These are phyloP conservation scores for Sprattus sprattus DNA, from an alignment of 2,113 vertebrate species.

Conservation along the genomic window DNA sequence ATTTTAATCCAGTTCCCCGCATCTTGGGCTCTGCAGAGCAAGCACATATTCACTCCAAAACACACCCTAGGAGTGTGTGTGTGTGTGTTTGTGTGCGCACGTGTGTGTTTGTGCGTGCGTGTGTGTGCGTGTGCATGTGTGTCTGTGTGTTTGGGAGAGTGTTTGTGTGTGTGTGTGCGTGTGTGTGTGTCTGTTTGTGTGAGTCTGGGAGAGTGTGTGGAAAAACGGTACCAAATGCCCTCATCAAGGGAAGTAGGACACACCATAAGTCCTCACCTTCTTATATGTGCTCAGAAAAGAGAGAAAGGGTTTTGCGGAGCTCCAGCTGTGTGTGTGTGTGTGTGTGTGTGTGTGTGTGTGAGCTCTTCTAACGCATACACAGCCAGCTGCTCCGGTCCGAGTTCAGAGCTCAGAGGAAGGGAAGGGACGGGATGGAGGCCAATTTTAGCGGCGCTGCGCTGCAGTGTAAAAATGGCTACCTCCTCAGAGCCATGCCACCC, in stretches of 20 bases:
- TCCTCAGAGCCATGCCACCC: not conserved
- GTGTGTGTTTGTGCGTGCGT: not conserved
- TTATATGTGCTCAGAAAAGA: too few species aligned
- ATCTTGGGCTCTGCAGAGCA: conserved; percentile 25
- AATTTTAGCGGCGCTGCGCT: not conserved
- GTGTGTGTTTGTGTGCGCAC: not conserved
- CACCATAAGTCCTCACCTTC: too few species aligned
- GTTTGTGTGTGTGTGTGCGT: not conserved
- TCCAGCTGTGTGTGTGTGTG: too few species aligned
- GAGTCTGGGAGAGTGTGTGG: not conserved
- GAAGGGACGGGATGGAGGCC: too few species aligned
- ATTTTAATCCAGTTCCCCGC: conserved; percentile 43
- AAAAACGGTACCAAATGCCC: not conserved
- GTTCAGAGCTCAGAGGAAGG: too few species aligned
- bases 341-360: too few species aligned
- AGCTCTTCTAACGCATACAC: too few species aligned
- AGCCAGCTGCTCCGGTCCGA: too few species aligned
- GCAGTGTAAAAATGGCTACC: not conserved
- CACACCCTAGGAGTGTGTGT: not conserved
- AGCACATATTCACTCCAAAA: conserved; percentile 25
- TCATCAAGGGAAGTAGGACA: too few species aligned
- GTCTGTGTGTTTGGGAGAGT: not conserved
- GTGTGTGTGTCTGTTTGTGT: not conserved
- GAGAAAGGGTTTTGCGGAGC: too few species aligned
- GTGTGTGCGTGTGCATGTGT: not conserved